Base-by-base conservation (phyloP, 1,140 invertebrate genomes). In the Drosophila kepulauana region DNA sequence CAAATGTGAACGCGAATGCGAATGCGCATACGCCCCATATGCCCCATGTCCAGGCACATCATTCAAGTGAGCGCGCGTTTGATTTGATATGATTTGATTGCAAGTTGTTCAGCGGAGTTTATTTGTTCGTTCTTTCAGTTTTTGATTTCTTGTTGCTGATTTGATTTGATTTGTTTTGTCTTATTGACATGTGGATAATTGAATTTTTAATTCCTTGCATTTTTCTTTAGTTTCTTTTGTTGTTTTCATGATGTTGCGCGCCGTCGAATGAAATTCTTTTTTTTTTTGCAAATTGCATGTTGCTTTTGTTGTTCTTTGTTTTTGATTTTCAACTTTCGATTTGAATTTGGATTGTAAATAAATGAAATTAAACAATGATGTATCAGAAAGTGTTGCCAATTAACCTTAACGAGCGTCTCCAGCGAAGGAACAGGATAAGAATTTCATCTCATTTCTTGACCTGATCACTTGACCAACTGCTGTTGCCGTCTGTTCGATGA, bases 61-160 rank as follows among this genome's bases (percentile, higher is more conserved):
- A 92, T 81, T 72, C 91, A 92, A 92, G 91, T 92, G 91, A 92
- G 91, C 70, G 74, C 75, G 84, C 84, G 81, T 75, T 76, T 75
- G 70, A 74, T 78, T 68, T 68, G 63, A 72, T 79, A 79, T 48
- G 43, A 62, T 67, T 77, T 56, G 51, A 69, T 86, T 82, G 64
- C 62, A 65, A 74, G 52, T 56, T 74, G 64, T 61, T 75, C 66
- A 71, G 64, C 75, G 64, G 64, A 78, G 79, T 52, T 52, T 58
- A 64, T 52, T 54, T 64, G 33, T 62, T 62, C 30, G 6, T 57
- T 28, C 5, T 59, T 61, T 52, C 25, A 13, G 4, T 16, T 51
- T 72, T 43, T 51, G 16, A 16, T 59, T 51, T 67, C 8, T 41
- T 15, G 51, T 45, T 51, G 30, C 33, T 38, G 52, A 35, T 16